Base-by-base conservation (phyloP, 2,113 vertebrate species). In the Cyprinus carpio region DNA sequence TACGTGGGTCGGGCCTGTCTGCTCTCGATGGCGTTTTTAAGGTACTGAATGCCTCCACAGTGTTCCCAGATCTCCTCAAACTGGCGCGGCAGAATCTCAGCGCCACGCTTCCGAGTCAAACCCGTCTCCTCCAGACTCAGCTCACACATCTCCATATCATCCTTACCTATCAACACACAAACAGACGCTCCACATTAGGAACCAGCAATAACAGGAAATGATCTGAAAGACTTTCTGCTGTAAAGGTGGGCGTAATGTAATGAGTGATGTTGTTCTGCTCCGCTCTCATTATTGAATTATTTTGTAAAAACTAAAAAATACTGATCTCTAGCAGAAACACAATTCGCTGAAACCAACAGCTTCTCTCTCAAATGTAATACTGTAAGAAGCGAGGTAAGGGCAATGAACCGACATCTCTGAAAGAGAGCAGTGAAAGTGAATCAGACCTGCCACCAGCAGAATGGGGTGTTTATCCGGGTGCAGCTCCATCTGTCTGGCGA, bases 71-170 rank as follows among this genome's bases (percentile, higher is more conserved):
- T 95, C 86, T 99, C 98, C 91, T 99, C 98, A 10, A 97, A 99
- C 93, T 98, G 97, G 5, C 97, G 94, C 0, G 96, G 93, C n/a
- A 99, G 93, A 89, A 99, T 98, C 93, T 99, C 98, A 0, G 98
- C 98, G 0, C 98, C 98, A 0, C 97, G 92, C 90, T 99, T 99
- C 46, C 98, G 92, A 4, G 98, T 97, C 88, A 99, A 94, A 12
- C 98, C 98, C 18, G 98, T 99, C 93, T 99, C 98, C 87, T 99
- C 97, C 49, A 99, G 96, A 67, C 96, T 99, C 86, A 99, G 94
- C 95, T 99, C 98, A 3, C 98, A 99, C 98, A 99, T 99, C 93
- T 99, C 98, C 96, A 99, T 97, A 87, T 99, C 98, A 82, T 99
- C 98, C 87, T 99, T 99, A 15, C 98, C 98, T 99, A 91, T 0